Conservation (phyloP, 2,797 vertebrate species). For the Kryptopterus vitreolus region DNA sequence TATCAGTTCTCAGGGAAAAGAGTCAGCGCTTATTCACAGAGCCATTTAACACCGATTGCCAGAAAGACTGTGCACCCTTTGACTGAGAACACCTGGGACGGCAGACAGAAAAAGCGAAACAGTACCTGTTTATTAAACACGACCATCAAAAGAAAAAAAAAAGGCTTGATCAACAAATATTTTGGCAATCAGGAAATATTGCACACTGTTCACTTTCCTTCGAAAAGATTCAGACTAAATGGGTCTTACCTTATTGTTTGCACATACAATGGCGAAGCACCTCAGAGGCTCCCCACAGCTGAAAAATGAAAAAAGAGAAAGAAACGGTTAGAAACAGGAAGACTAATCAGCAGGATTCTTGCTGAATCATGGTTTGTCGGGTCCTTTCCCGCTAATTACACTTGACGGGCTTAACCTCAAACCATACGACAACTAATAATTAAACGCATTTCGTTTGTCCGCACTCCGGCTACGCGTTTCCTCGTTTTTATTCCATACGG, state of each 20-base stretch:
- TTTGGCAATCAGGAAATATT: no score
- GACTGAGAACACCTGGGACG: slow-evolving; percentile 56
- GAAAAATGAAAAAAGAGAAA: slow-evolving; percentile 57
- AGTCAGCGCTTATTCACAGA: slow-evolving; percentile 52
- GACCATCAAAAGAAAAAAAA: background rate
- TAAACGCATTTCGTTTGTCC: background rate
- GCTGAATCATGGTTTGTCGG: slow-evolving; percentile 61
- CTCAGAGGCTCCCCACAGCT: slow-evolving; percentile 54
- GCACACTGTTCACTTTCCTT: slow-evolving; percentile 45
- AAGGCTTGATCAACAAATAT: slow-evolving; percentile 16
- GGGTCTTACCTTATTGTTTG: slow-evolving; percentile 53
- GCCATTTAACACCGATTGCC: slow-evolving; percentile 48
- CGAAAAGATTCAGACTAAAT: slow-evolving; percentile 33
- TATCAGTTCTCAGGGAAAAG: slow-evolving; percentile 50
- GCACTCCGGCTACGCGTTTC: background rate
- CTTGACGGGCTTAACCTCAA: slow-evolving; percentile 20
- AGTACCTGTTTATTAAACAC: background rate
- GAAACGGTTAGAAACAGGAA: slow-evolving; percentile 56
- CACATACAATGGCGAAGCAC: slow-evolving; percentile 41
- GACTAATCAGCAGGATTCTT: slow-evolving; percentile 48
- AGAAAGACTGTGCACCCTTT: slow-evolving; percentile 33
- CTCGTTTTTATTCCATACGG: slow-evolving; percentile 14
- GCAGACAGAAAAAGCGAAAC: slow-evolving; percentile 23
- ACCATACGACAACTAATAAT: slow-evolving; percentile 8
- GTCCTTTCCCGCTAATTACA: slow-evolving; percentile 43